These are phyloP conservation scores for Blastobasis adustella DNA, from an alignment of 2,888 invertebrate species.

Conservation along the genomic window DNA sequence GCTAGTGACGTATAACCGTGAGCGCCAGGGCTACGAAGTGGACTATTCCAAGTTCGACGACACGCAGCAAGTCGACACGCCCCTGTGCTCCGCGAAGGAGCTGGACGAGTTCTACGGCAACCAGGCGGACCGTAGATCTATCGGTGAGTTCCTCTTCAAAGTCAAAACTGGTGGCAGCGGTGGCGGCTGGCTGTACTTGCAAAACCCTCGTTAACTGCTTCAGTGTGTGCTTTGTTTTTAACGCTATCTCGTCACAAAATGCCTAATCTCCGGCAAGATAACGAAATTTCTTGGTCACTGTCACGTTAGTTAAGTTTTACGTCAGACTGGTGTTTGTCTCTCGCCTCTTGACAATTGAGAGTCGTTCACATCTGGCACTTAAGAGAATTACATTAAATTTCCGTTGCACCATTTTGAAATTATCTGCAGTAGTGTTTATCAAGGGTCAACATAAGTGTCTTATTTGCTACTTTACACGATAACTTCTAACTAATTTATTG, in stretches of 20 bases:
- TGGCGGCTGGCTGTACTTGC: constrained; percentile 39
- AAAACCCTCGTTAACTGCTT: constrained; percentile 29
- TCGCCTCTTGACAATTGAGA: background rate
- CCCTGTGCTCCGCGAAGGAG: constrained; percentile 82
- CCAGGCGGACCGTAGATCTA: constrained; percentile 70
- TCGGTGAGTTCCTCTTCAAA: constrained; percentile 63
- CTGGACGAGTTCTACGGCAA: constrained; percentile 78
- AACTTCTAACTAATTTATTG: constrained; percentile 1
- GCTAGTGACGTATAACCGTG: constrained; percentile 83
- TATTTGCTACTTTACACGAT: constrained; percentile 27
- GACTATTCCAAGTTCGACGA: constrained; percentile 90
- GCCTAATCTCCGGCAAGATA: constrained; percentile 20
- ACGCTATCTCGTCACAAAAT: constrained; percentile 15
- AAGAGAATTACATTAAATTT: constrained; percentile 2
- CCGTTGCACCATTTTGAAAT: constrained; percentile 11
- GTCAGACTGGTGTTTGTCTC: constrained; percentile 3
- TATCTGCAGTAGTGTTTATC: constrained; percentile 43
- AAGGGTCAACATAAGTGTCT: constrained; percentile 46
- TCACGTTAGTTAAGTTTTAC: constrained; percentile 11
- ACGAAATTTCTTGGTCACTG: constrained; percentile 20
- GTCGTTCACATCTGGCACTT: constrained; percentile 3
- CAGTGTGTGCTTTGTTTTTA: constrained; percentile 20
- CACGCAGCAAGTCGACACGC: constrained; percentile 85
- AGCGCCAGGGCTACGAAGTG: constrained; percentile 83
- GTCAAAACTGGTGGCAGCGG: constrained; percentile 28